These are phyloP conservation scores for Clitarchus hookeri DNA, from an alignment of 2,888 invertebrate species.

Conservation along the genomic window DNA sequence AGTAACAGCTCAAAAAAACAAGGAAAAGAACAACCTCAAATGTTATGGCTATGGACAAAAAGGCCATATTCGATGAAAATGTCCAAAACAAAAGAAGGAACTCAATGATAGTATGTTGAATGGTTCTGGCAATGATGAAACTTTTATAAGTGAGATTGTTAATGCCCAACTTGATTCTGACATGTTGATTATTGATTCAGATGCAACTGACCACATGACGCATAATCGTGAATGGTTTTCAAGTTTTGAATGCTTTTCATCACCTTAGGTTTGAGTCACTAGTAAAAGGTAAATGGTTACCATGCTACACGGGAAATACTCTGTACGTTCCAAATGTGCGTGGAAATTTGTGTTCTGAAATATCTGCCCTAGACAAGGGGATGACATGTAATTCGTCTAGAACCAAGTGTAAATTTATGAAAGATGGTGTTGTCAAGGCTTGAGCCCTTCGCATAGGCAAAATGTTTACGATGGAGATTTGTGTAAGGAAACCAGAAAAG, in stretches of 20 bases:
- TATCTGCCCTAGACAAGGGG: too few relatives aligned
- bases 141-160: conserved; percentile 30
- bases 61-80: conserved; percentile 38
- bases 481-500: conserved; percentile 11
- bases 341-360: not conserved
- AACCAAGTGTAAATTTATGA: conserved; percentile 27
- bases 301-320: conserved; percentile 37
- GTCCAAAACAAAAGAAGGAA: conserved; percentile 28
- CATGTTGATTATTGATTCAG: conserved; percentile 40
- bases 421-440: conserved; percentile 29
- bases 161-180: too few relatives aligned
- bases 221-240: conserved; percentile 38
- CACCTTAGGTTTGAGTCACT: conserved; percentile 33
- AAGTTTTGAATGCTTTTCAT: conserved; percentile 33
- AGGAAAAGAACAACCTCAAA: not conserved
- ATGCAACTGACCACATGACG: conserved; percentile 42
- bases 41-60: conserved; percentile 38
- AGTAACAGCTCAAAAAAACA: not conserved
- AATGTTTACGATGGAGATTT: too few relatives aligned
- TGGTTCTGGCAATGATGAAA: conserved; percentile 34
- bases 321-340: conserved; percentile 28
- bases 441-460: too few relatives aligned
- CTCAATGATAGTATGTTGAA: conserved; percentile 28
- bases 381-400: conserved; percentile 27
- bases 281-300: conserved; percentile 35